Evolutionary conservation across 2,888 invertebrate species (phyloP).

Genomic region (Hirtodrosophila alboralis): DNA sequence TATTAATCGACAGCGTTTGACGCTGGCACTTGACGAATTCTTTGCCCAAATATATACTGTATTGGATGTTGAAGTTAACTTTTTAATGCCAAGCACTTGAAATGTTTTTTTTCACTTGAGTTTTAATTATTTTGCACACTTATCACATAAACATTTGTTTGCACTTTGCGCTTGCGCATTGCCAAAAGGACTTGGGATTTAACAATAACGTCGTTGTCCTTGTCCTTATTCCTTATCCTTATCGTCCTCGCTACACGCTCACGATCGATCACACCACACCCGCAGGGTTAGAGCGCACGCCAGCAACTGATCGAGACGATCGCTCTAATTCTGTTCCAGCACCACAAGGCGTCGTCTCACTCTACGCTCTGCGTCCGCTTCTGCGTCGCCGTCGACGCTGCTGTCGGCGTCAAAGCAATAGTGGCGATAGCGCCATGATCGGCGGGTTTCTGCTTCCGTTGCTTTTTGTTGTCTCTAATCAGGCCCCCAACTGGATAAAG

Average conservation of each 20-base stretch:
- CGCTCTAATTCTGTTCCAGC: slow-evolving; percentile 71
- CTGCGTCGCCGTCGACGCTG: slow-evolving; percentile 16
- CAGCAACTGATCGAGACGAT: slow-evolving; percentile 81
- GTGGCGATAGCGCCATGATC: slow-evolving; percentile 47
- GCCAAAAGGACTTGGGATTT: slow-evolving; percentile 43
- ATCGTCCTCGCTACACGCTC: slow-evolving; percentile 36
- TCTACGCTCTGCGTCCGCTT: slow-evolving; percentile 11
- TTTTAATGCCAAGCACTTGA: slow-evolving; percentile 36
- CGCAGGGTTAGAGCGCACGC: slow-evolving; percentile 81
- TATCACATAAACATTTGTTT: slow-evolving; percentile 39
- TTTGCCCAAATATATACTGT: slow-evolving; percentile 36
- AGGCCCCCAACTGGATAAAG: slow-evolving; percentile 52
- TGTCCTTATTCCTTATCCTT: slow-evolving; percentile 27
- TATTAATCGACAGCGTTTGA: slow-evolving; percentile 61
- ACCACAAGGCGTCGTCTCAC: slow-evolving; percentile 40
- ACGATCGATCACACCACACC: slow-evolving; percentile 72
- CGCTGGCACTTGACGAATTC: slow-evolving; percentile 31
- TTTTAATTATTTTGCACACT: slow-evolving; percentile 67
- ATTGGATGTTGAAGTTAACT: slow-evolving; percentile 17
- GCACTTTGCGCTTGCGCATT: slow-evolving; percentile 71
- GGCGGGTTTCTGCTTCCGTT: slow-evolving; percentile 48
- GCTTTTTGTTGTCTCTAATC: slow-evolving; percentile 50
- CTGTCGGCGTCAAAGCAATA: slow-evolving; percentile 29
- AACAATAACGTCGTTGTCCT: slow-evolving; percentile 11
- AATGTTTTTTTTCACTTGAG: slow-evolving; percentile 61